These are phyloP conservation scores for Nyctereutes procyonoides DNA, from an alignment of 2,113 vertebrate genomes.

Conservation along the genomic window DNA sequence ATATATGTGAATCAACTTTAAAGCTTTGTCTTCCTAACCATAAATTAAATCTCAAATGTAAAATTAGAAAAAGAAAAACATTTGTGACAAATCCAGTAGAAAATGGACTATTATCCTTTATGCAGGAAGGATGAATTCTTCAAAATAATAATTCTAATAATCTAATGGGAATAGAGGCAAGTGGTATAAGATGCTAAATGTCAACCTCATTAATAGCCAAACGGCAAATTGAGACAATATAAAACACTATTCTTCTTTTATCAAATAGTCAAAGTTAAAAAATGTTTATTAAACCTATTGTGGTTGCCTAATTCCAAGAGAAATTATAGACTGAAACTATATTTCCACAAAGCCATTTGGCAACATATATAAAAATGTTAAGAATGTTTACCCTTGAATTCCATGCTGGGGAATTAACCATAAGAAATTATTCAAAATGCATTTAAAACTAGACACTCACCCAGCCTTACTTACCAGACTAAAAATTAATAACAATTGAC, in stretches of 20 bases:
- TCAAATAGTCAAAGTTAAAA: neutral
- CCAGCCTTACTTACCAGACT: neutral
- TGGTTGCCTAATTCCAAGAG: conserved; percentile 17
- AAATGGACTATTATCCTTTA: neutral
- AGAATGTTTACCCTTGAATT: neutral
- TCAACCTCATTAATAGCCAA: neutral
- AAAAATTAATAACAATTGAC: neutral
- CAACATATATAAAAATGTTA: neutral
- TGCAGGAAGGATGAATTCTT: neutral
- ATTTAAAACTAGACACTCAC: neutral
- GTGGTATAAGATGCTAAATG: neutral
- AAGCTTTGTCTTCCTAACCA: neutral
- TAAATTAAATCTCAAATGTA: neutral
- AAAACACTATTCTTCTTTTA: neutral
- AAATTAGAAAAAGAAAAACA: neutral
- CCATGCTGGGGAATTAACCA: neutral
- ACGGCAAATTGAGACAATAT: neutral
- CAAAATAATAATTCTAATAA: neutral
- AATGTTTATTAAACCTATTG: neutral
- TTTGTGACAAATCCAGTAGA: neutral
- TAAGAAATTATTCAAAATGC: neutral
- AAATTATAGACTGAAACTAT: neutral
- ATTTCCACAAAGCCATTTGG: neutral
- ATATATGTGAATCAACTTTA: neutral
- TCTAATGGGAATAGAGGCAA: neutral